Evolutionary conservation across 1,140 invertebrate species (phyloP), one percentile per base, ranked within the genome.

Genomic region (Hypothenemus hampei): DNA sequence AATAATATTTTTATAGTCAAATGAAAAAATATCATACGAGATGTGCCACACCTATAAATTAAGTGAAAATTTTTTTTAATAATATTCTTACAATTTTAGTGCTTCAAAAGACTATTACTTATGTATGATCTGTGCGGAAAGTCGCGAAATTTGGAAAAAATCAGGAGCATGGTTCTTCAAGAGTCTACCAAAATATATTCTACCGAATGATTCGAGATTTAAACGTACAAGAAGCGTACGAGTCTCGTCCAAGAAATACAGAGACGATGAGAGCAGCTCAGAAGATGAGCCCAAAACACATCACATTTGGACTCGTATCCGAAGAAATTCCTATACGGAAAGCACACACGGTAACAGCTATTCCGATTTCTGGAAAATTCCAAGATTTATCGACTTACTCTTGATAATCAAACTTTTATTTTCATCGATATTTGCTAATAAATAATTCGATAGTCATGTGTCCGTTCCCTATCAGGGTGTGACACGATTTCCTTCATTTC

Each of bases 81-180:
- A n/a, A n/a, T n/a, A 35, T 47, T n/a, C n/a, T n/a, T n/a, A n/a
- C n/a, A n/a, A n/a, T 56, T 50, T 5, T 41, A 57, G 35, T 31
- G 45, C 44, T 33, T 46, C 60, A 35, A 78, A 84, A 70, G 78
- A 85, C 37, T 73, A 92, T 37, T 93, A 89, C 78, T 79, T 97
- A 26, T 98, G 95, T 72, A 93, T 94, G 73, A 88, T 98, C n/a
- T 98, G 95, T 72, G 85, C 90, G 3, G 95, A 98, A 73, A 93
- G 89, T 0, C 75, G 93, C 58, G 95, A 98, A 77, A 91, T 97
- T 73, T 95, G 93, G 91, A 97, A 97, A 70, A 91, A 96, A 69
- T 94, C 93, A 2, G 94, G 94, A 7, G 93, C 93, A 1, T 98
- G 94, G 94, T 98, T 97, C 75, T 95, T 93, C 71, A 92, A 93